Evolutionary conservation across 1,140 invertebrate genomes (phyloP).

Genomic region (Macrotrachela quadricornifera): DNA sequence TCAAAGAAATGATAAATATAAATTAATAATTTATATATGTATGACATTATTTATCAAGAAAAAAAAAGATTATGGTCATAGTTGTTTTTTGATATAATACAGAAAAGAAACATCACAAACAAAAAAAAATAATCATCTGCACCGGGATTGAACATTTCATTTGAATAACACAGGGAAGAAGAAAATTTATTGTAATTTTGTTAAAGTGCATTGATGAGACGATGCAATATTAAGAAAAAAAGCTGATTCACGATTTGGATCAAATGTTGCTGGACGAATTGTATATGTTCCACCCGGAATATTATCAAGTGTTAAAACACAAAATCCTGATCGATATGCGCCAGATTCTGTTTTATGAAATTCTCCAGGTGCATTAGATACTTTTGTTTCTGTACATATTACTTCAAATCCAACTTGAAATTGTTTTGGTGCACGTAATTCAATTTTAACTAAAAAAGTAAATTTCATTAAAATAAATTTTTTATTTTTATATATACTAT

Average conservation of each 20-base stretch:
- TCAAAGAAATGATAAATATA: too few species aligned
- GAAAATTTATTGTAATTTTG: too few species aligned
- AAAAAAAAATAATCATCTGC: too few species aligned
- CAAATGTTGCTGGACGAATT: constrained; percentile 61
- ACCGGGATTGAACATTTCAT: too few species aligned
- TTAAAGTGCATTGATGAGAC: constrained; percentile 13
- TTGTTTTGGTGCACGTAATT: not conserved
- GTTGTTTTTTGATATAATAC: too few species aligned
- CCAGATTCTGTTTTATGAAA: constrained; percentile 7
- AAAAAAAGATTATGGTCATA: too few species aligned
- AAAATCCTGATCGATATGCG: constrained; percentile 56
- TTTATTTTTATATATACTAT: too few species aligned
- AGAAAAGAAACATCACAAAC: too few species aligned
- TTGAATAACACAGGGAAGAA: too few species aligned
- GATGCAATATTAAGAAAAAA: constrained; percentile 65
- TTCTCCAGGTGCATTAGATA: not conserved
- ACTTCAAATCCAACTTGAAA: not conserved
- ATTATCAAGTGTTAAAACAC: constrained; percentile 53
- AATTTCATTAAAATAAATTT: not conserved
- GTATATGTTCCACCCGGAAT: constrained; percentile 60
- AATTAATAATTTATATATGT: too few species aligned
- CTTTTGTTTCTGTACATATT: not conserved
- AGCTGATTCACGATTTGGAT: constrained; percentile 62
- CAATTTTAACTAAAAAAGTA: not conserved
- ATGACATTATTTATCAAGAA: too few species aligned